These are phyloP conservation scores for Dicaeum eximium DNA, from an alignment of 2,113 vertebrate genomes.

Conservation along the genomic window DNA sequence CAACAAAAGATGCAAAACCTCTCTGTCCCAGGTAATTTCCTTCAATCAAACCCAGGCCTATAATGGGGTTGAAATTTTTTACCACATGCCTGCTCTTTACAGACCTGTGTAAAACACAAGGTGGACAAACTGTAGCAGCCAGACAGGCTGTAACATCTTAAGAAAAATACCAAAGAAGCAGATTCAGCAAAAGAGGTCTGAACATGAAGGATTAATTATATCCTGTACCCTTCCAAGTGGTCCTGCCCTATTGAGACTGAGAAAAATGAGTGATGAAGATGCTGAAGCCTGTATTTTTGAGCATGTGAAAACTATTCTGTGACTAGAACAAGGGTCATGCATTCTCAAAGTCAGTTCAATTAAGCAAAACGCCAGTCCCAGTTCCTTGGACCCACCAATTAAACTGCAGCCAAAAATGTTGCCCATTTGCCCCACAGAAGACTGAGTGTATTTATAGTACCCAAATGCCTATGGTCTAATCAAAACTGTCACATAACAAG, in stretches of 20 bases:
- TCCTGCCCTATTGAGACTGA: background rate
- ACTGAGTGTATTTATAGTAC: background rate
- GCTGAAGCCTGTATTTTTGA: background rate
- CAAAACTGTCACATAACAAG: conserved; percentile 24
- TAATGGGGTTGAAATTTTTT: background rate
- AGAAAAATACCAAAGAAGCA: background rate
- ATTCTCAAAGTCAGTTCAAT: conserved; percentile 22
- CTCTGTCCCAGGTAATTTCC: background rate
- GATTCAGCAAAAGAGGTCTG: background rate
- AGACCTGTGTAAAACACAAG: background rate
- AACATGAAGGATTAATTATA: background rate
- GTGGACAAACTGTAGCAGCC: background rate
- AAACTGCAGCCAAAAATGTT: background rate
- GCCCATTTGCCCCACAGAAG: background rate
- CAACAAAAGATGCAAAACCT: background rate
- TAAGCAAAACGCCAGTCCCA: background rate
- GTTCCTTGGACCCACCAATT: background rate
- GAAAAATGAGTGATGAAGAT: background rate
- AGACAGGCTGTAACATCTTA: background rate
- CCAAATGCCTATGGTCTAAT: background rate
- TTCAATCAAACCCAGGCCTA: background rate
- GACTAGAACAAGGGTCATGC: background rate
- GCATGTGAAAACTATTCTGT: background rate
- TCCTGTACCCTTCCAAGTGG: background rate
- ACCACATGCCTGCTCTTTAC: background rate